A percentile compares a stretch with the other conserved stretches of the same genome.
phyloP scores from a whole-genome alignment of 2,113 vertebrate genomes.

The Oreochromis niloticus region DNA sequence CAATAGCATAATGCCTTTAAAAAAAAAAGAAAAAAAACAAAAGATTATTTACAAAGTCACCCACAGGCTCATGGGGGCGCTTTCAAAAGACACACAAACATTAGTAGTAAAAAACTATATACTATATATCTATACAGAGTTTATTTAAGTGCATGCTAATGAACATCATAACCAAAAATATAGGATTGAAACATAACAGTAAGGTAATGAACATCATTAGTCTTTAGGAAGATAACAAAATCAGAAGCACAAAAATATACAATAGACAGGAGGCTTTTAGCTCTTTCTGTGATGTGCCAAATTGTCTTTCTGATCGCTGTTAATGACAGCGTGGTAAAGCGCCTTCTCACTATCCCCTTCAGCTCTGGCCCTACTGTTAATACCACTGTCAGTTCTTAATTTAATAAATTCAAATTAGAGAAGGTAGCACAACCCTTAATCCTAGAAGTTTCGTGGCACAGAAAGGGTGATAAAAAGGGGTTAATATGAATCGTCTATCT shows the following conservation, averaged over 20 bases:
- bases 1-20: neutral
- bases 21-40: too few species aligned
- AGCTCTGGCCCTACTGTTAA: neutral
- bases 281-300: neutral
- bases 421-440: neutral
- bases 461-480: neutral
- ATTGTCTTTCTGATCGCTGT: neutral
- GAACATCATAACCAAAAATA: neutral
- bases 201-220: neutral
- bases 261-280: neutral
- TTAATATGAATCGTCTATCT: neutral
- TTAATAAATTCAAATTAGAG: neutral
- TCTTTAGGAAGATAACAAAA: neutral
- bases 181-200: neutral
- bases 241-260: neutral
- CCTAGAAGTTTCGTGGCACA: neutral
- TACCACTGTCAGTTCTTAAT: neutral
- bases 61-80: accelerated
- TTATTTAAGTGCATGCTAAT: neutral
- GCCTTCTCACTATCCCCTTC: neutral
- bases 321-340: neutral
- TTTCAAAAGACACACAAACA: neutral
- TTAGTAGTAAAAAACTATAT: neutral
- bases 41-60: neutral
- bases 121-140: neutral